A percentile compares a stretch with the other conserved stretches of the same genome.
These are phyloP conservation scores for Zootermopsis nevadensis DNA, from an alignment of 2,888 invertebrate species.

Conservation along the genomic window DNA sequence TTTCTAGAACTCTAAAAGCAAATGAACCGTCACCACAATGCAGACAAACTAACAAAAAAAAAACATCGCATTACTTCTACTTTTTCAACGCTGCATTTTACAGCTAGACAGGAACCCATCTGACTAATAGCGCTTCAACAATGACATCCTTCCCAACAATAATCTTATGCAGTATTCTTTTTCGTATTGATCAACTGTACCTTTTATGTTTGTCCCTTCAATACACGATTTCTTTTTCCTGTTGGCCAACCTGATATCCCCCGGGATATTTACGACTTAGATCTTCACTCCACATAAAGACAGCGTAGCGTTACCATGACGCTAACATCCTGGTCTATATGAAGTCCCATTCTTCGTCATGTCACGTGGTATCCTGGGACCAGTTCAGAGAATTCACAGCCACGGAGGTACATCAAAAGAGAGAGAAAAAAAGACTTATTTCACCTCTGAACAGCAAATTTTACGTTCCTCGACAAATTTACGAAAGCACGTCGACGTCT, in stretches of 20 bases:
- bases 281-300: neutral
- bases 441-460: too few relatives aligned
- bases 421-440: too few relatives aligned
- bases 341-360: neutral
- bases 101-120: neutral
- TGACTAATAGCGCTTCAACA: neutral
- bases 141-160: neutral
- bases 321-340: neutral
- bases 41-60: neutral
- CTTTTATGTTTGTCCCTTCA: neutral
- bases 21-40: neutral
- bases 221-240: neutral
- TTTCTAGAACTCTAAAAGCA: neutral
- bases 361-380: neutral
- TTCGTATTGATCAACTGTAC: neutral
- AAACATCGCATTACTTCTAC: neutral
- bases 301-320: neutral
- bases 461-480: too few relatives aligned
- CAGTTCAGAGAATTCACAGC: neutral
- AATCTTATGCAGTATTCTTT: neutral
- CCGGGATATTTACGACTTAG: constrained; percentile 16
- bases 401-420: too few relatives aligned
- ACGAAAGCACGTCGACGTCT: too few relatives aligned
- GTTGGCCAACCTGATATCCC: constrained; percentile 20
- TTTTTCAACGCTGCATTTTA: neutral